These are phyloP conservation scores for Salvelinus namaycush DNA, from an alignment of 2,113 vertebrate species.

Conservation along the genomic window DNA sequence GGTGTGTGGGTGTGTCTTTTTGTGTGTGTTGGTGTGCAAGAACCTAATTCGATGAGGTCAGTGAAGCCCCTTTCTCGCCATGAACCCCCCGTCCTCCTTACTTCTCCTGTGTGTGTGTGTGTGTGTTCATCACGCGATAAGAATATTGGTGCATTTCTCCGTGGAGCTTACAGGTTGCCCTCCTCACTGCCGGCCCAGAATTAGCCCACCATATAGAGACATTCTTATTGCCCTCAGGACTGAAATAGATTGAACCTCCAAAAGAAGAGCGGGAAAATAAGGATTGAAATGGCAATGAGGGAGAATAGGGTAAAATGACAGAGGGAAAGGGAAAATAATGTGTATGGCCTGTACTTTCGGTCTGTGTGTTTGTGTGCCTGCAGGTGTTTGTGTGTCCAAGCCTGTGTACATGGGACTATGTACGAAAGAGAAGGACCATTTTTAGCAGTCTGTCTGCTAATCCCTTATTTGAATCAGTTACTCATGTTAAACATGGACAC, in stretches of 20 bases:
- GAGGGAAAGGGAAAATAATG: background rate
- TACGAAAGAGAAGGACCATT: too few relatives aligned
- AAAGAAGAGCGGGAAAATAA: background rate
- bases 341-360: background rate
- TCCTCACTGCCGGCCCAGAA: background rate
- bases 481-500: too few relatives aligned
- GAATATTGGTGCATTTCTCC: background rate
- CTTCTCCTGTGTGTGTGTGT: background rate
- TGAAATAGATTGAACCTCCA: background rate
- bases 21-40: background rate
- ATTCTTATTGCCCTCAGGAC: background rate
- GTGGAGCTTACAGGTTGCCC: background rate
- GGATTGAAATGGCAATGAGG: background rate
- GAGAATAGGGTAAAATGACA: background rate
- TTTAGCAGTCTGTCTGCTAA: too few relatives aligned
- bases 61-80: too few relatives aligned
- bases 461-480: too few relatives aligned
- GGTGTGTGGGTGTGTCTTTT: background rate
- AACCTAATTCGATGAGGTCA: background rate
- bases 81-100: too few relatives aligned
- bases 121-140: background rate
- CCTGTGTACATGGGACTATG: too few relatives aligned
- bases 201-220: background rate
- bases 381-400: too few relatives aligned
- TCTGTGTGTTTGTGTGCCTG: too few relatives aligned